phyloP scores from a whole-genome alignment of 2,113 vertebrate species.

The Halcyon malimbica region DNA sequence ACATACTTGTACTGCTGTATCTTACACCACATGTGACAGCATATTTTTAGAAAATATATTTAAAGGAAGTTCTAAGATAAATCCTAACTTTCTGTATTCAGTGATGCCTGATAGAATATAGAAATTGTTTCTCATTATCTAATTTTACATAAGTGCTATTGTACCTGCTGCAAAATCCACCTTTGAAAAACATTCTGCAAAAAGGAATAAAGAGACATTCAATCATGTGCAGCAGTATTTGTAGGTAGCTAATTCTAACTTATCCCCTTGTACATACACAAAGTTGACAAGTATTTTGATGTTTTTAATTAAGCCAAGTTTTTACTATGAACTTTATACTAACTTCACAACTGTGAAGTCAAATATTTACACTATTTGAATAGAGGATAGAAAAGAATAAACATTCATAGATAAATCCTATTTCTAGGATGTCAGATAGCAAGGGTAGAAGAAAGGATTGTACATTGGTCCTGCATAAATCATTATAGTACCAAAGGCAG shows the following conservation, averaged over 20 bases:
- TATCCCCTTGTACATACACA: neutral
- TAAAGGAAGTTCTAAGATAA: neutral
- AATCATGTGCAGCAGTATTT: neutral
- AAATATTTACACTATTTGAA: constrained; percentile 9
- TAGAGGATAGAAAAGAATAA: neutral
- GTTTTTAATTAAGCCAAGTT: constrained; percentile 14
- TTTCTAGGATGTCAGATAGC: neutral
- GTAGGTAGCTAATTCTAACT: neutral
- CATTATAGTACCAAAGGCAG: neutral
- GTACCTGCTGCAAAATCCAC: neutral
- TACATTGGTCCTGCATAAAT: neutral
- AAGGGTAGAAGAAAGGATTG: neutral
- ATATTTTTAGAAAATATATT: neutral
- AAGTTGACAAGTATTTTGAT: neutral
- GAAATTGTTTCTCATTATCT: neutral
- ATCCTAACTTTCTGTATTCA: neutral
- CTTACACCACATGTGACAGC: neutral
- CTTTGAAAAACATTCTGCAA: neutral
- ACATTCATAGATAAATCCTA: neutral
- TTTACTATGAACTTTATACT: neutral
- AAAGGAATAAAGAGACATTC: neutral
- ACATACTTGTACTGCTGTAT: neutral
- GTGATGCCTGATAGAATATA: neutral
- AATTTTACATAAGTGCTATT: neutral
- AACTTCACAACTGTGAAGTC: neutral